Conservation (phyloP, 2,113 vertebrate species). For the Megaceryle torquata region DNA sequence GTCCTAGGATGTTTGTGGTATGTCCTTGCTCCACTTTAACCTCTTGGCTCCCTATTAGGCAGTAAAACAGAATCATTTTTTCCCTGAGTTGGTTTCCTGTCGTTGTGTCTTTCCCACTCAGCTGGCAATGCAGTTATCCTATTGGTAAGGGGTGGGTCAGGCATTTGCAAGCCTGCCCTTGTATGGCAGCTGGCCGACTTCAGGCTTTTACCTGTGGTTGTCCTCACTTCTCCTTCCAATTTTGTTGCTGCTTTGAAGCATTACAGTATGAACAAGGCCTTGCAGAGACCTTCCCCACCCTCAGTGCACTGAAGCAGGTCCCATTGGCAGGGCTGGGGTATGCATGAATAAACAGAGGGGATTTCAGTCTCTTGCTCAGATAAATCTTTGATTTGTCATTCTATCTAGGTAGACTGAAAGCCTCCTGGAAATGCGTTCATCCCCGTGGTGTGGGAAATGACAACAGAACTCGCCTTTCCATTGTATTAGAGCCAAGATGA, state of each 20-base stretch:
- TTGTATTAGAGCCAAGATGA: not conserved
- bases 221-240: not conserved
- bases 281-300: not conserved
- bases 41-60: conserved; percentile 31
- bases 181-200: not conserved
- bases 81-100: not conserved
- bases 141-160: not conserved
- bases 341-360: not conserved
- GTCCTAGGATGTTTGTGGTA: conserved; percentile 20
- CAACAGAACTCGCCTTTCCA: not conserved
- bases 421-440: not conserved
- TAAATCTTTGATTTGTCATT: not conserved
- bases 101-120: not conserved
- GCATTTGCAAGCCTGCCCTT: not conserved
- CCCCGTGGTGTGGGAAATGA: not conserved
- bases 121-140: not conserved
- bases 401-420: not conserved
- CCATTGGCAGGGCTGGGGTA: not conserved
- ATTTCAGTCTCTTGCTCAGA: not conserved
- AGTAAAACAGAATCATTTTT: conserved; percentile 8
- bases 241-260: not conserved
- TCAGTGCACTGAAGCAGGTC: not conserved
- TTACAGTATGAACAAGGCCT: not conserved
- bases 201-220: not conserved
- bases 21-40: not conserved